Evolutionary conservation across 2,797 vertebrate genomes (phyloP).

Genomic region (Pseudochaenichthys georgianus): DNA sequence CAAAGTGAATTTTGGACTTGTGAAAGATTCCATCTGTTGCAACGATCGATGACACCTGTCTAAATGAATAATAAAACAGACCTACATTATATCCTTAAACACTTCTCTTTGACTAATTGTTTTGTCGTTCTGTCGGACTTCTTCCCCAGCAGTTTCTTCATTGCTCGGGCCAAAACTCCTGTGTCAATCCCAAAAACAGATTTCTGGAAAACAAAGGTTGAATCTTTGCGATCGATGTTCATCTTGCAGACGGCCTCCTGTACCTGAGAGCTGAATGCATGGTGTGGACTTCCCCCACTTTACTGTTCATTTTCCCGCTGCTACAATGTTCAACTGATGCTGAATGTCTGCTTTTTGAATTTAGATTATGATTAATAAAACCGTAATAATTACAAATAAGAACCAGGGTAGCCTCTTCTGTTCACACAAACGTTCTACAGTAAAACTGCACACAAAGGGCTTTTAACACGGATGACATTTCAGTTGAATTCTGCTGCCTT

Average conservation of each 20-base stretch:
- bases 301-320: conserved; percentile 82
- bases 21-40: conserved; percentile 79
- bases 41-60: conserved; percentile 75
- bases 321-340: conserved; percentile 87
- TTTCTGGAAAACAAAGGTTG: conserved; percentile 64
- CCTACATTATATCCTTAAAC: conserved; percentile 76
- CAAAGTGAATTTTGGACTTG: conserved; percentile 71
- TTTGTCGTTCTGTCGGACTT: conserved; percentile 51
- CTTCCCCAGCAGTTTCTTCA: conserved; percentile 16
- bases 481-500: not conserved
- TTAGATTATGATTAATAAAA: conserved; percentile 86
- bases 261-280: conserved; percentile 79
- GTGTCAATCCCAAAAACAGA: conserved; percentile 22
- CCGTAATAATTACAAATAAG: conserved; percentile 76
- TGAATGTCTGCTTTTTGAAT: conserved; percentile 88
- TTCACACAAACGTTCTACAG: not conserved
- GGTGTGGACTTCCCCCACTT: conserved; percentile 80
- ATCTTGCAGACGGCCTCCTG: conserved; percentile 52
- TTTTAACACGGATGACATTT: too few relatives aligned
- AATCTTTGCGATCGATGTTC: conserved; percentile 45
- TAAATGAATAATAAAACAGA: conserved; percentile 79
- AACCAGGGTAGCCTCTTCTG: conserved; percentile 57
- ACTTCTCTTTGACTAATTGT: conserved; percentile 52
- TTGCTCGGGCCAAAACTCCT: conserved; percentile 18
- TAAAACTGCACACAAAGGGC: not conserved